phyloP scores from a whole-genome alignment of 2,797 vertebrate species.

The Vipera ursinii region DNA sequence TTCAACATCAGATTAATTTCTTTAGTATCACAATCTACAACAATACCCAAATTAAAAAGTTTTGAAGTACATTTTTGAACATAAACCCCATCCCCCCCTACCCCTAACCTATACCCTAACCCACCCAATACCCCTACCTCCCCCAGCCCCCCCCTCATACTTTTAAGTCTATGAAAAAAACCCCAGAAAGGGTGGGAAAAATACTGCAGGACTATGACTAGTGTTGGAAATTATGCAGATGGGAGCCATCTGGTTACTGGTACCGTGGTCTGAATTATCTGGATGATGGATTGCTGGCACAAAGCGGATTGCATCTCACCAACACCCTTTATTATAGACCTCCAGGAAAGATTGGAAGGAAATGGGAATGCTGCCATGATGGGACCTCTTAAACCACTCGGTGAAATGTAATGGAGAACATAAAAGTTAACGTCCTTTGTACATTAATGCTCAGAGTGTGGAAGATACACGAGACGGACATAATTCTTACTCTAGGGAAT shows the following conservation, averaged over 20 bases:
- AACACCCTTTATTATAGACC: background rate
- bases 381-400: background rate
- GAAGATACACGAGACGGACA: background rate
- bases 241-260: background rate
- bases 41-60: too few species aligned
- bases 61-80: too few species aligned
- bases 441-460: background rate
- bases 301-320: background rate
- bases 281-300: background rate
- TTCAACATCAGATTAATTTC: too few species aligned
- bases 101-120: too few species aligned
- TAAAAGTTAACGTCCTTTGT: background rate
- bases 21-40: too few species aligned
- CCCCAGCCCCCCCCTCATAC: too few species aligned
- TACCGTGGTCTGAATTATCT: background rate
- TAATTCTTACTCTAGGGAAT: background rate
- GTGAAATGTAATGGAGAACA: background rate
- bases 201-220: background rate
- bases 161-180: background rate
- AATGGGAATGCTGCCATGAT: background rate
- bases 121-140: too few species aligned
- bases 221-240: background rate
- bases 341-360: background rate
- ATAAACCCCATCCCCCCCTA: too few species aligned
- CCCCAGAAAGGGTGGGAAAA: background rate